phyloP scores from a whole-genome alignment of 2,113 vertebrate species.

The Microcebus tavaratra region DNA sequence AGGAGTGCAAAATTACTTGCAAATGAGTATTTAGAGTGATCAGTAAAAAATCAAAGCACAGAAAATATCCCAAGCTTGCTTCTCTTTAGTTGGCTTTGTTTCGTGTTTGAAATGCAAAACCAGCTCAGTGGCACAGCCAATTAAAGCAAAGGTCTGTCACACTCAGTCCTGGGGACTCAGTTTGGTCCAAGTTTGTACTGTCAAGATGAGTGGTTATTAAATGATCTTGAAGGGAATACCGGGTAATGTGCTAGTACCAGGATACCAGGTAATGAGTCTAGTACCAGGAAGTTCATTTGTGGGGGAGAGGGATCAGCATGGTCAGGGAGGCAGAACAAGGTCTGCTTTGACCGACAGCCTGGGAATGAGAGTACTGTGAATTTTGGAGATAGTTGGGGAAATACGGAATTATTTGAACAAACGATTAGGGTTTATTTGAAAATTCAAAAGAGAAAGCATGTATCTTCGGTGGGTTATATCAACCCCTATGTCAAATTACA shows the following conservation, averaged over 20 bases:
- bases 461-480: not conserved
- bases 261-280: not conserved
- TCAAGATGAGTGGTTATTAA: conserved; percentile 28
- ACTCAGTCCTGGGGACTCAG: not conserved
- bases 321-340: not conserved
- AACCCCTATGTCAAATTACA: not conserved
- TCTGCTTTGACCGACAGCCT: not conserved
- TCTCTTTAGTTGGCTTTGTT: not conserved
- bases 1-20: not conserved
- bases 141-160: conserved; percentile 2
- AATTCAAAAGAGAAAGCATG: not conserved
- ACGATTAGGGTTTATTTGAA: not conserved
- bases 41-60: not conserved
- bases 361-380: not conserved
- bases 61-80: not conserved
- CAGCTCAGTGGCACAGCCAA: not conserved
- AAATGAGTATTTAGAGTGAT: not conserved
- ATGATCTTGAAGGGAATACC: conserved; percentile 15
- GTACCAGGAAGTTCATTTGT: conserved; percentile 23
- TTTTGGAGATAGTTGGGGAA: not conserved
- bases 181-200: not conserved
- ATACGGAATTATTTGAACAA: not conserved
- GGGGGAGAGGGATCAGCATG: not conserved
- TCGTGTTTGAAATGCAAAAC: not conserved
- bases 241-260: not conserved